Evolutionary conservation across 2,888 invertebrate species (phyloP), one percentile per base, ranked within the genome.

Genomic region (Leptarthrus brevirostris): DNA sequence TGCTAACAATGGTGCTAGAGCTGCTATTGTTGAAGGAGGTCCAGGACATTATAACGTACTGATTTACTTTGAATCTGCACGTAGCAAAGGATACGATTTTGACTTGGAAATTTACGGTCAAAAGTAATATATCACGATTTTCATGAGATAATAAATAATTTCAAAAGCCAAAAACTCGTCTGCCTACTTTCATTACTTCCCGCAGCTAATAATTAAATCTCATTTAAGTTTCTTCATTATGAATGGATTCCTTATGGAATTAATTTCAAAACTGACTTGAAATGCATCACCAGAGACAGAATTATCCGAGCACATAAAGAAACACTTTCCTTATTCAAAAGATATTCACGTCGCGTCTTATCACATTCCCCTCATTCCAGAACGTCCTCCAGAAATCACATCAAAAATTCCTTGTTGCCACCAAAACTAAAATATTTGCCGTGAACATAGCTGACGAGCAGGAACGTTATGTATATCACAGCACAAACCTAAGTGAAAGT

Each of bases 401-500:
- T 69, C 69, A 69, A 69, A 69, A 69, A 69, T 69, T 69, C 69
- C 69, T 69, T 52, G 34, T 34, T 69, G 69, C 69, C 69, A 69
- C 52, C 69, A 69, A 69, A 69, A 69, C 69, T 69, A 69, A 69
- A 69, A 52, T 69, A 69, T 69, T 69, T 26, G 69, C 69, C 52
- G 69, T 69, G 69, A 69, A 52, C 34, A 69, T 52, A 14, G 22
- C 44, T 3, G 18, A 69, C n/a, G n/a, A n/a, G n/a, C n/a, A n/a
- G 8, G 69, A 52, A n/a, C 18, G 16, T 47, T 14, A 66, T 26
- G 49, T 66, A 66, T n/a, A n/a, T 66, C 66, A 14, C 18, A 12
- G 30, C 10, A 18, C 16, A 18, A 47, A 20, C 8, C 34, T 14
- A 18, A n/a, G n/a, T n/a, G n/a, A 58, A 58, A 58, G 34, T 34